A percentile compares a stretch with the other conserved stretches of the same genome.
phyloP scores from a whole-genome alignment of 2,113 vertebrate genomes.

The Eurypyga helias region DNA sequence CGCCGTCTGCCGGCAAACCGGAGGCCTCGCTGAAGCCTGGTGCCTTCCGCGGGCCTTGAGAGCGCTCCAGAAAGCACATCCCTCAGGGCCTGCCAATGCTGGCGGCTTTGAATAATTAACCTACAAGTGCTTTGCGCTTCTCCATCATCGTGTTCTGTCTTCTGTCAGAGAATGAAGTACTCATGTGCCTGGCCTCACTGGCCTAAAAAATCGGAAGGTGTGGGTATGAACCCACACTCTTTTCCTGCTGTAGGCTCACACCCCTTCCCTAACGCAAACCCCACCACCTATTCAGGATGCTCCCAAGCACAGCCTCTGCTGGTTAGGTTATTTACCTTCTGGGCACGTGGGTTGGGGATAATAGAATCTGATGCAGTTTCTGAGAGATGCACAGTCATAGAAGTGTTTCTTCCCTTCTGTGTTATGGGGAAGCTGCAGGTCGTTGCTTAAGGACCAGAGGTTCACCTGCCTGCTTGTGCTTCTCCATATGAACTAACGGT shows the following conservation, averaged over 20 bases:
- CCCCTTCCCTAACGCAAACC: not conserved
- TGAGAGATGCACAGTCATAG: not conserved
- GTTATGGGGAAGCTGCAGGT: not conserved
- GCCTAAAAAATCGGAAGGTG: not conserved
- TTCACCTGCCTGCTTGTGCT: not conserved
- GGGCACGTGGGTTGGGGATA: not conserved
- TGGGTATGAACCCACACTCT: accelerated
- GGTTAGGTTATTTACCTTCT: not conserved
- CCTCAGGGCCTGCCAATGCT: not conserved
- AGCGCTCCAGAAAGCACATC: not conserved
- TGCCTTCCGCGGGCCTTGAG: not conserved
- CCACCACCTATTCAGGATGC: accelerated
- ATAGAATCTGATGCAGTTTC: not conserved
- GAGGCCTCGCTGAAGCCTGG: accelerated
- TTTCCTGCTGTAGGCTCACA: not conserved
- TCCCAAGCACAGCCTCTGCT: not conserved
- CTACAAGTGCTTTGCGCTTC: not conserved
- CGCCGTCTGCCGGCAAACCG: accelerated
- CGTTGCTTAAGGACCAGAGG: not conserved
- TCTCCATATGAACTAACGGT: not conserved
- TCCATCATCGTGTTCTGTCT: accelerated
- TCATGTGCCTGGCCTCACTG: not conserved
- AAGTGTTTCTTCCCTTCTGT: not conserved
- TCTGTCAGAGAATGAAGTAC: not conserved
- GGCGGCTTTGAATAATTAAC: not conserved